phyloP scores from a whole-genome alignment of 2,797 vertebrate genomes.

The Enteromius radiatus region DNA sequence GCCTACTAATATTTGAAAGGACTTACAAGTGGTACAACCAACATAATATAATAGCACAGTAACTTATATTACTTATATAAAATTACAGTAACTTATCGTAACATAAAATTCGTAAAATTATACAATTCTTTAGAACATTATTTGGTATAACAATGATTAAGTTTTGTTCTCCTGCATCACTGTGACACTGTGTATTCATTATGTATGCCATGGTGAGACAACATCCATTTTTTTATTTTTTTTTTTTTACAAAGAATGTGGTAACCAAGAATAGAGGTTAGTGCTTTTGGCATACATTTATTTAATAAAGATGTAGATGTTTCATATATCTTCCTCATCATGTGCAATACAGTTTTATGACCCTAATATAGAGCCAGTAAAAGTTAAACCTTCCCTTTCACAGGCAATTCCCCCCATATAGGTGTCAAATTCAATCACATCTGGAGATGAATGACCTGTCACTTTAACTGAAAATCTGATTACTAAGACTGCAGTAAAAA shows the following conservation, averaged over 20 bases:
- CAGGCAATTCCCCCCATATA: constrained; percentile 41
- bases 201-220: not conserved
- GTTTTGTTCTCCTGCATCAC: not conserved
- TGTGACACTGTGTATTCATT: not conserved
- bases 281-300: constrained; percentile 10
- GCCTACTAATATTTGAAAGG: no score
- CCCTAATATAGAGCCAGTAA: constrained; percentile 19
- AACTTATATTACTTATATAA: no score
- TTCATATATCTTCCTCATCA: constrained; percentile 17
- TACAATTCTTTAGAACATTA: no score
- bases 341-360: constrained; percentile 10
- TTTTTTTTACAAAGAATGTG: not conserved
- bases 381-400: constrained; percentile 35
- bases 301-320: constrained; percentile 24
- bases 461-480: constrained; percentile 59
- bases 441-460: constrained; percentile 44
- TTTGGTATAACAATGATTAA: not conserved
- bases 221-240: not conserved
- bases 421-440: constrained; percentile 49
- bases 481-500: constrained; percentile 47
- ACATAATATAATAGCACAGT: no score
- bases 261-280: constrained; percentile 14
- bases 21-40: no score
- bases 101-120: no score
- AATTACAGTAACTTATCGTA: no score